Evolutionary conservation across 2,113 vertebrate species (phyloP).

Genomic region (Plecotus auritus): DNA sequence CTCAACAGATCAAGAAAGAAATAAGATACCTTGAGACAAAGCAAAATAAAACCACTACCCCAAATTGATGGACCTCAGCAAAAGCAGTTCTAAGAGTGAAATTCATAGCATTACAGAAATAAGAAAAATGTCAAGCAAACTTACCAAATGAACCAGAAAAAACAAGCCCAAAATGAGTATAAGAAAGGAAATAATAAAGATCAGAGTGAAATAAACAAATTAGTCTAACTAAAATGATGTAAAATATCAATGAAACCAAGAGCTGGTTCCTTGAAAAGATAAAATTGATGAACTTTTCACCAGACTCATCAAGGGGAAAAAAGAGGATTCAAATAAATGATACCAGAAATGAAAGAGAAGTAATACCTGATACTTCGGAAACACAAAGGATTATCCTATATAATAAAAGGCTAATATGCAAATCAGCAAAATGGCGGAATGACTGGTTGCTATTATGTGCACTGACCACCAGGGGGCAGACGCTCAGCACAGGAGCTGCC

Average conservation of each 20-base stretch:
- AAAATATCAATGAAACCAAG: neutral
- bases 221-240: neutral
- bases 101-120: neutral
- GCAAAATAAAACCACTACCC: neutral
- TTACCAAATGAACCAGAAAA: neutral
- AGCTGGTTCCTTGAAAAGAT: neutral
- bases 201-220: neutral
- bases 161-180: neutral
- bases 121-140: neutral
- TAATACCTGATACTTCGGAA: neutral
- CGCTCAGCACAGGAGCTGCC: too few relatives aligned
- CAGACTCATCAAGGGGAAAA: neutral
- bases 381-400: neutral
- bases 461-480: too few relatives aligned
- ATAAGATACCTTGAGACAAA: neutral
- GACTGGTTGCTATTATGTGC: too few relatives aligned
- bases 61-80: neutral
- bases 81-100: neutral
- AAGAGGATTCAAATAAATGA: neutral
- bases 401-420: too few relatives aligned
- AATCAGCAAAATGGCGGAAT: too few relatives aligned
- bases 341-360: neutral
- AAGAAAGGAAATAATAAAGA: neutral
- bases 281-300: neutral
- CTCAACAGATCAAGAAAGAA: neutral